phyloP scores from a whole-genome alignment of 2,113 vertebrate species.

The Pelecanus crispus region DNA sequence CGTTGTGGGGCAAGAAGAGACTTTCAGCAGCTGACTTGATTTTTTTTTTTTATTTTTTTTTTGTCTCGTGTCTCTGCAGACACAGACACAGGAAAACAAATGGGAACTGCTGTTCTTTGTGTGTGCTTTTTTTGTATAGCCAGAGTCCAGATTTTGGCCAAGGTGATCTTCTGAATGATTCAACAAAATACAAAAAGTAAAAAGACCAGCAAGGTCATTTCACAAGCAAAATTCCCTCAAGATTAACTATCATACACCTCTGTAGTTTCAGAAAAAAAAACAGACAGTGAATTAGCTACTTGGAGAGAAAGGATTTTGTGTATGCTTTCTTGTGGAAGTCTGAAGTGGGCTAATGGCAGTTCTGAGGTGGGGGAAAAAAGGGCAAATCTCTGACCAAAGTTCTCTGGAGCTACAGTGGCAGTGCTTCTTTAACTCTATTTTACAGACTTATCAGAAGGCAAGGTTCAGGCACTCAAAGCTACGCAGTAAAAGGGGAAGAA shows the following conservation, averaged over 20 bases:
- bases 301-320: neutral
- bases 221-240: neutral
- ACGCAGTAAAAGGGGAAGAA: neutral
- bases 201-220: neutral
- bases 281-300: neutral
- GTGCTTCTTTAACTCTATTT: neutral
- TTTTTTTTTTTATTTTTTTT: neutral
- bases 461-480: neutral
- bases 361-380: neutral
- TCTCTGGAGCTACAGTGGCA: neutral
- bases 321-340: neutral
- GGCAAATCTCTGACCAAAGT: neutral
- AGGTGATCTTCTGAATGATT: neutral
- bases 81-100: neutral
- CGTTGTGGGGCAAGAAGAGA: rapidly evolving
- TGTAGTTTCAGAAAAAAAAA: neutral
- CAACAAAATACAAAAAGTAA: neutral
- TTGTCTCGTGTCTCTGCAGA: neutral
- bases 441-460: neutral
- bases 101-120: neutral
- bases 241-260: neutral
- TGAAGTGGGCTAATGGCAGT: neutral
- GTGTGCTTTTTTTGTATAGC: neutral
- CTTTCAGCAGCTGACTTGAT: neutral
- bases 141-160: neutral